These are phyloP conservation scores for Rhynchopsitta pachyrhyncha DNA, from an alignment of 2,113 vertebrate species.

Conservation along the genomic window DNA sequence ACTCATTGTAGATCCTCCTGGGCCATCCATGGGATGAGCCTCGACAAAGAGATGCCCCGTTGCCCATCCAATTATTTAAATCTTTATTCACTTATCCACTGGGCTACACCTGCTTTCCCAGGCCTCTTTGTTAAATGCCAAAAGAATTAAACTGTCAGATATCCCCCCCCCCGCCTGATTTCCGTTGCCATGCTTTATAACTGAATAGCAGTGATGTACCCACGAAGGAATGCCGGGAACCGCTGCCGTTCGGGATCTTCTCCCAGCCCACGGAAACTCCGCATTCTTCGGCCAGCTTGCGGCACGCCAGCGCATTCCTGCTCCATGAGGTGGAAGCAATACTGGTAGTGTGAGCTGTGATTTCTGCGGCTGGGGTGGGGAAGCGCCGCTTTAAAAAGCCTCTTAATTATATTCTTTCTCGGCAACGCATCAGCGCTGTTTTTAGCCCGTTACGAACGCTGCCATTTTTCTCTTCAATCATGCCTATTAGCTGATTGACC, in stretches of 20 bases:
- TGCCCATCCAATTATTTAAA: rapidly evolving
- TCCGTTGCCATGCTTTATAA: background rate
- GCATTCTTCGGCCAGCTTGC: conserved; percentile 87
- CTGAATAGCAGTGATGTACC: conserved; percentile 76
- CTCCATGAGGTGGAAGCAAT: conserved; percentile 85
- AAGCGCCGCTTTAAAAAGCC: conserved; percentile 77
- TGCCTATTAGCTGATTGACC: conserved; percentile 76
- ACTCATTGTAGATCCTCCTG: background rate
- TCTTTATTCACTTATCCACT: rapidly evolving
- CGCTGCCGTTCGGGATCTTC: conserved; percentile 81
- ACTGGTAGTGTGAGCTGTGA: conserved; percentile 70
- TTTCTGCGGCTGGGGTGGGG: conserved; percentile 64
- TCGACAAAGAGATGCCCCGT: rapidly evolving
- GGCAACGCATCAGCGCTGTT: conserved; percentile 67
- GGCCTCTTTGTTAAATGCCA: background rate
- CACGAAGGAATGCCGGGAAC: conserved; percentile 80
- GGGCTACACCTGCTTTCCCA: background rate
- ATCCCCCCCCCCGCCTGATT: background rate
- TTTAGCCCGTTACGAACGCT: conserved; percentile 75
- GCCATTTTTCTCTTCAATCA: conserved; percentile 74
- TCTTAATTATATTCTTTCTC: conserved; percentile 78
- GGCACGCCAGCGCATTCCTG: conserved; percentile 92
- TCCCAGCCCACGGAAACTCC: conserved; percentile 84
- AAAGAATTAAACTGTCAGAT: background rate
- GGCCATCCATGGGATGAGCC: background rate